Evolutionary conservation across 2,797 vertebrate genomes (phyloP).

Genomic region (Podarcis lilfordi): DNA sequence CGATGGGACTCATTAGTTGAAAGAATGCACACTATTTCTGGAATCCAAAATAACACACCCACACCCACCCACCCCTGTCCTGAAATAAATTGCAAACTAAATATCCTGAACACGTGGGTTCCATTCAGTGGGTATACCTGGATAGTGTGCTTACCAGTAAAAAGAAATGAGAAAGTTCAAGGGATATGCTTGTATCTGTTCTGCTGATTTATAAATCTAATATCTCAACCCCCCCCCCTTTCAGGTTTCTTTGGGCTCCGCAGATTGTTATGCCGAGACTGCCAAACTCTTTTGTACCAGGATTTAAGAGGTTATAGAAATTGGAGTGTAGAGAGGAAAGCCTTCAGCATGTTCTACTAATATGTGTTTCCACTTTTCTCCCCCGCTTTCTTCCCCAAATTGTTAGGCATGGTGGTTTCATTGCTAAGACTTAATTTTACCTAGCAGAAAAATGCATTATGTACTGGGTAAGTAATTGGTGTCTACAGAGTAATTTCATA

Average conservation of each 20-base stretch:
- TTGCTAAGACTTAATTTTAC: conserved; percentile 70
- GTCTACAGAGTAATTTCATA: conserved; percentile 65
- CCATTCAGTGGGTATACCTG: background rate
- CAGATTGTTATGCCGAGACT: conserved; percentile 46
- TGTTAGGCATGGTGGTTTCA: conserved; percentile 62
- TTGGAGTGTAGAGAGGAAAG: conserved; percentile 42
- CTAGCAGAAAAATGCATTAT: conserved; percentile 68
- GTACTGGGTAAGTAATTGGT: conserved; percentile 65
- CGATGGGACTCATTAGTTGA: no score
- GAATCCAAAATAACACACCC: no score
- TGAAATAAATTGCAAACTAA: background rate
- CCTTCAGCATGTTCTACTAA: conserved; percentile 51
- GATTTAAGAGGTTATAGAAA: conserved; percentile 62
- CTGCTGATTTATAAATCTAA: conserved; percentile 47
- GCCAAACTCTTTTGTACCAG: conserved; percentile 45
- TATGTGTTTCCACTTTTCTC: conserved; percentile 51
- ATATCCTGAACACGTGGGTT: background rate
- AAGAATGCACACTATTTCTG: background rate
- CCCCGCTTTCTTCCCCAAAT: conserved; percentile 58
- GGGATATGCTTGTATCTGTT: conserved; percentile 55
- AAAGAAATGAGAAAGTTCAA: conserved; percentile 36
- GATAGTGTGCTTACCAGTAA: background rate
- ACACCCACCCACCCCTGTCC: no score
- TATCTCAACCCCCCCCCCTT: background rate
- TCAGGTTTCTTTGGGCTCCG: conserved; percentile 44